Evolutionary conservation across 2,888 invertebrate species (phyloP), one percentile per base, ranked within the genome.

Genomic region (Eupithecia subfuscata): DNA sequence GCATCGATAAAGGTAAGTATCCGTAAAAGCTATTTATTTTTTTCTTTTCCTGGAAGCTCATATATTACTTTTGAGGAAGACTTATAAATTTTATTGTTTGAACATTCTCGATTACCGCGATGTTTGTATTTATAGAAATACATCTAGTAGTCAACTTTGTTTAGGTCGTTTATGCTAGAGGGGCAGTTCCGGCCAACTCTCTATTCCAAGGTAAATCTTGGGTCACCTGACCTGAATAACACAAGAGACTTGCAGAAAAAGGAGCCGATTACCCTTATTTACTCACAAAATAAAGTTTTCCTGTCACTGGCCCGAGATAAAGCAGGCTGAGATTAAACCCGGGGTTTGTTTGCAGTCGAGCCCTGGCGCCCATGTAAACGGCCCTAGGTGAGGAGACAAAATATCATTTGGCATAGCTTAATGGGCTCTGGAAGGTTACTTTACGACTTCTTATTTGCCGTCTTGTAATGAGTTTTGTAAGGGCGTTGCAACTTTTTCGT

Each of bases 361-460:
- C 86, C 88, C 85, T 81, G 83, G 85, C 86, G 84, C 87, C 92
- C 91, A 89, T 91, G 89, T 89, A 93, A 92, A 92, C 91, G 91
- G 88, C 88, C 88, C 90, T 88, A 88, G 87, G 89, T 88, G 86
- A 88, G 77, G 86, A 88, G 78, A 91, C 90, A 91, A 91, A 92
- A 94, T 93, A 94, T 93, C 90, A 94, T 94, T 94, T 90, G 91
- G 89, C 91, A 92, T 91, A 90, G 90, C 92, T 90, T 92, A 93
- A 94, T 92, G 86, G 88, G 85, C 85, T 87, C 88, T 85, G 87
- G 87, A 91, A 92, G 89, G 91, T 91, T 91, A 90, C 89, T 92
- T 92, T 92, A 92, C 88, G 91, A 91, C 90, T 91, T 90, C 90
- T 92, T 93, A 92, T 93, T 94, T 92, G 89, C 89, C 84, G 85